phyloP scores from a whole-genome alignment of 2,113 vertebrate species.

The Callopanchax toddi region DNA sequence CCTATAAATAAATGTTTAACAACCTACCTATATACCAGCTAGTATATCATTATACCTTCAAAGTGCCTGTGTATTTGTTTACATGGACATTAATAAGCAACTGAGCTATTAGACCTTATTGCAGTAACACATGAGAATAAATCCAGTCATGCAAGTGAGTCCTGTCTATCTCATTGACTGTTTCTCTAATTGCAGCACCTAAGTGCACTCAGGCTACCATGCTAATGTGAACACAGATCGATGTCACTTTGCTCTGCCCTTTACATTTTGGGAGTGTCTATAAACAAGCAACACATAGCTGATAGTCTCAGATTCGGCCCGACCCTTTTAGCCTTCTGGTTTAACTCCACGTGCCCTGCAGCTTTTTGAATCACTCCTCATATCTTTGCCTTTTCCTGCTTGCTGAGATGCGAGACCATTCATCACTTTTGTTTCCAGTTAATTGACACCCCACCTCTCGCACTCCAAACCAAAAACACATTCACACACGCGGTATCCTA shows the following conservation, averaged over 20 bases:
- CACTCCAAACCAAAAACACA: conserved; percentile 2
- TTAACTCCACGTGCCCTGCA: conserved; percentile 32
- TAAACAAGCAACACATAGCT: conserved; percentile 59
- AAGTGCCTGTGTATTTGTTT: conserved; percentile 24
- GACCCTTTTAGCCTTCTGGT: conserved; percentile 29
- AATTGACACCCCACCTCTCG: conserved; percentile 44
- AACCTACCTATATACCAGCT: conserved; percentile 11
- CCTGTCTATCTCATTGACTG: conserved; percentile 64
- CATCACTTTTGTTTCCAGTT: conserved; percentile 45
- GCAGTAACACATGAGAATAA: conserved; percentile 22
- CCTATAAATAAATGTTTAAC: conserved; percentile 17
- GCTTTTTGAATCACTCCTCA: not conserved
- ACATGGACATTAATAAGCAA: conserved; percentile 22
- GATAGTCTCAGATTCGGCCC: conserved; percentile 17
- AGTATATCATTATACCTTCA: not conserved
- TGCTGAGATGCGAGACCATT: conserved; percentile 27
- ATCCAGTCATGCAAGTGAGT: conserved; percentile 44
- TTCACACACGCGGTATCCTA: conserved; percentile 20
- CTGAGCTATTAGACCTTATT: conserved; percentile 18
- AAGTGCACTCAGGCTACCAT: conserved; percentile 77
- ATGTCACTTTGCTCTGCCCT: conserved; percentile 79
- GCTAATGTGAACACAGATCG: conserved; percentile 82
- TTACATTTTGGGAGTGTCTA: conserved; percentile 51
- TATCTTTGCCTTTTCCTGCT: conserved; percentile 2
- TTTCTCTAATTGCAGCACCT: conserved; percentile 80